Conservation (phyloP, 2,797 vertebrate genomes). For the Coccyzus lansbergi region DNA sequence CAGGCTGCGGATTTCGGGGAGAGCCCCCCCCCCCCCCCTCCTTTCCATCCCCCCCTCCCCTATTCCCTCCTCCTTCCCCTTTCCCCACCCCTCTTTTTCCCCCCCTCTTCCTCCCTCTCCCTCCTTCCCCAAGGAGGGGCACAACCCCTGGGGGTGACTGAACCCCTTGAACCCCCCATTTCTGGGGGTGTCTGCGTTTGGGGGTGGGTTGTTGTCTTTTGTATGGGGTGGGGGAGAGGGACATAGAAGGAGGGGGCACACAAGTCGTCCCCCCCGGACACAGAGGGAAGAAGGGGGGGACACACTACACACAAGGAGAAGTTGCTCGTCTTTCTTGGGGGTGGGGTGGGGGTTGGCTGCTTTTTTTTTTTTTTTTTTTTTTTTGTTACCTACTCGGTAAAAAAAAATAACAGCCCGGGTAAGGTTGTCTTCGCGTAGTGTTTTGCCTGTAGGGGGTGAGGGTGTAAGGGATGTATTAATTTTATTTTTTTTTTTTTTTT, state of each 20-base stretch:
- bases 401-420: slow-evolving; percentile 31
- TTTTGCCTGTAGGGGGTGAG: slow-evolving; percentile 33
- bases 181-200: background rate
- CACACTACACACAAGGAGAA: background rate
- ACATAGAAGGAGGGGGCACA: too few relatives aligned
- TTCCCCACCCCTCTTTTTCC: background rate
- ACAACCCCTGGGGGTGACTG: background rate
- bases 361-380: too few relatives aligned
- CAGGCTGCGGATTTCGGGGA: background rate
- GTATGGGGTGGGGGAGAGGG: background rate
- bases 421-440: slow-evolving; percentile 37
- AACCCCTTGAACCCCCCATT: background rate
- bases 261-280: background rate
- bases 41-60: too few relatives aligned
- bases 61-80: too few relatives aligned
- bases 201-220: background rate
- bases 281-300: too few relatives aligned
- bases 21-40: background rate
- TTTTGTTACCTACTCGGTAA: slow-evolving; percentile 7
- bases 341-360: too few relatives aligned
- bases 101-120: too few relatives aligned
- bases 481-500: background rate
- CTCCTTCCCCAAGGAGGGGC: too few relatives aligned
- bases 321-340: background rate
- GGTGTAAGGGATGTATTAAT: background rate